Evolutionary conservation across 2,888 invertebrate genomes (phyloP), one percentile per base, ranked within the genome.

Genomic region (Acanthosepion esculentum): DNA sequence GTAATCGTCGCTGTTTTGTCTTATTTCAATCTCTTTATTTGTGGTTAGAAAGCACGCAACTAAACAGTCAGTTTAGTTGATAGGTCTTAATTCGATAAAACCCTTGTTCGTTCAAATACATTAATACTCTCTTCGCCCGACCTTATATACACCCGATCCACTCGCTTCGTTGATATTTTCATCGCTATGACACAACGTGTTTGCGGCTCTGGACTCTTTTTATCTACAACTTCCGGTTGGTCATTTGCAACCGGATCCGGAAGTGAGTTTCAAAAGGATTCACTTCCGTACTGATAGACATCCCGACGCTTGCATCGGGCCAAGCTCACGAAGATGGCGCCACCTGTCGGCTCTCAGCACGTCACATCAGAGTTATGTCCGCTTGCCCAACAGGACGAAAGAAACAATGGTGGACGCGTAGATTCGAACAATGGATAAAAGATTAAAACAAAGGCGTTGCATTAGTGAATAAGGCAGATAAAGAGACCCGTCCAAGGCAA

Each of bases 271-370:
- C 78, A 53, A 50, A 53, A 48, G 93, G 48, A 15, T 53, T 48
- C 53, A 53, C 93, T 48, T 93, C 50, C 93, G 93, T 93, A 18
- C 5, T 15, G 48, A 29, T 93, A 53, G 48, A 53, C 53, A n/a
- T 18, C 50, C 41, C 29, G 48, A 53, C 93, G 93, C 53, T 48
- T 93, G 93, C 26, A n/a, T 95, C 20, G 26, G 23, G 59, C 33
- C 95, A 95, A 94, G 93, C 48, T 23, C 12, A 53, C 53, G 29
- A 50, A 29, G 48, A 18, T 93, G 93, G 48, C 50, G 48, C 53
- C 59, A 59, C 59, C 59, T 59, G 59, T 20, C 59, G 59, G 59
- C 59, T 20, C 20, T 59, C 23, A 59, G 23, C 59, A 59, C 59
- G 1, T 7, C 59, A 12, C n/a, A 78, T 78, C n/a, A 15, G 78